Percentiles rank a stretch among this genome's conserved stretches.
Conservation (phyloP, 1,140 invertebrate species). For the Bombus turneri region DNA sequence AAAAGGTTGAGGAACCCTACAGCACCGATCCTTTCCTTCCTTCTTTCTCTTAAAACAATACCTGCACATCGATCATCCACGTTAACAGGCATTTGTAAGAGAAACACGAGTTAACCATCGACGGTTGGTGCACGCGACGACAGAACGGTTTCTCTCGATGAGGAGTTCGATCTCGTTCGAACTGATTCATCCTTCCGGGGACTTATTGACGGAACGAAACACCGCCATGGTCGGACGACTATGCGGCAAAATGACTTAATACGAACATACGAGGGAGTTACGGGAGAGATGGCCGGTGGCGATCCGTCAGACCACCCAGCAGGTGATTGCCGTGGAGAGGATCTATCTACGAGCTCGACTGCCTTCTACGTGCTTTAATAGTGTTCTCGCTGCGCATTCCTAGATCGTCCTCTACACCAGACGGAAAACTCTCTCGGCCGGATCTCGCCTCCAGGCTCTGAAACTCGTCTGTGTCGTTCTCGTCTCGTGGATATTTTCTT, state of each 20-base stretch:
- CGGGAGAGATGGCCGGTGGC: slow-evolving; percentile 71
- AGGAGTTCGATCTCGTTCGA: background rate
- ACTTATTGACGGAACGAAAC: slow-evolving; percentile 53
- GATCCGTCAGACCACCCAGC: slow-evolving; percentile 74
- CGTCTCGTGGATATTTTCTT: slow-evolving; percentile 13
- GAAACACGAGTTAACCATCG: background rate
- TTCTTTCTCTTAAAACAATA: background rate
- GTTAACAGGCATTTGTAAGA: background rate
- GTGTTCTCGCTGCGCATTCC: slow-evolving; percentile 66
- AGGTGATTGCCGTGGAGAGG: slow-evolving; percentile 76
- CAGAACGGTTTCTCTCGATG: background rate
- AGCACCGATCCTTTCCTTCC: background rate
- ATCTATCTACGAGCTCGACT: slow-evolving; percentile 65
- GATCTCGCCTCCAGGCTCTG: slow-evolving; percentile 34
- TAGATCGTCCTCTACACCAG: slow-evolving; percentile 66
- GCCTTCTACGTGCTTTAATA: slow-evolving; percentile 61
- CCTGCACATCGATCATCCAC: background rate
- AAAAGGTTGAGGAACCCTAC: no score
- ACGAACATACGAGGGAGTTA: slow-evolving; percentile 60
- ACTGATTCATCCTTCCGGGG: slow-evolving; percentile 46
- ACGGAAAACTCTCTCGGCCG: slow-evolving; percentile 67
- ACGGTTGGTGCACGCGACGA: background rate
- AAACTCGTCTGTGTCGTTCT: slow-evolving; percentile 32
- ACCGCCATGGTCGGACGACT: slow-evolving; percentile 34
- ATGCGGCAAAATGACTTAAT: slow-evolving; percentile 70